These are phyloP conservation scores for Drosophila trapezifrons DNA, from an alignment of 1,140 invertebrate species.

Conservation along the genomic window DNA sequence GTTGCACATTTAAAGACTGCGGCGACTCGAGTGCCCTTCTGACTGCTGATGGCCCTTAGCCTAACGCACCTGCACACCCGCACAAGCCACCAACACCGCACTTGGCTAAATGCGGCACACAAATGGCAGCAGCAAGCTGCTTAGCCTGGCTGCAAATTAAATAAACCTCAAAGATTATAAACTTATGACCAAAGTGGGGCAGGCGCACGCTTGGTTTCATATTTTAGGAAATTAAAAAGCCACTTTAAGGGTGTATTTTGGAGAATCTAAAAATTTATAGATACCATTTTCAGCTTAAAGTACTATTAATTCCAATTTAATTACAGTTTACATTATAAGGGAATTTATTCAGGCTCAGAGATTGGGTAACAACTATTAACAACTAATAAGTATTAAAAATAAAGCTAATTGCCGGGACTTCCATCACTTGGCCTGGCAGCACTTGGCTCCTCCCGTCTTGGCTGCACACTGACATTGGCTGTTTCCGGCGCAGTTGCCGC, in stretches of 20 bases:
- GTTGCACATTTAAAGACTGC: slow-evolving; percentile 70
- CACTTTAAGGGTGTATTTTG: not conserved
- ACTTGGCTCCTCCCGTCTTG: slow-evolving; percentile 45
- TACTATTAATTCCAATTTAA: not conserved
- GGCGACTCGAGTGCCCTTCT: slow-evolving; percentile 57
- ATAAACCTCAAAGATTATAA: slow-evolving; percentile 43
- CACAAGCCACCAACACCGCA: slow-evolving; percentile 15
- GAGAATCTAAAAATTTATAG: not conserved
- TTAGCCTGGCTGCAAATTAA: slow-evolving; percentile 54
- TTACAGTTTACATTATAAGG: slow-evolving; percentile 2
- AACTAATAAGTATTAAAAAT: slow-evolving; percentile 2
- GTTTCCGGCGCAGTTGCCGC: slow-evolving; percentile 60
- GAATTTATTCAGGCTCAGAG: slow-evolving; percentile 26
- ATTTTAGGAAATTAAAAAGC: not conserved
- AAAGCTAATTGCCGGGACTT: not conserved
- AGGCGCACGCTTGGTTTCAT: not conserved
- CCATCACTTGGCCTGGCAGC: slow-evolving; percentile 63
- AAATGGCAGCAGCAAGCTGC: slow-evolving; percentile 23
- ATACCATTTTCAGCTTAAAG: not conserved
- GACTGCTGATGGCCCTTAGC: slow-evolving; percentile 57
- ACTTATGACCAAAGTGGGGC: slow-evolving; percentile 39
- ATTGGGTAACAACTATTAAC: slow-evolving; percentile 14
- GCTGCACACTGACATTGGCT: slow-evolving; percentile 60
- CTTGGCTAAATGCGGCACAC: slow-evolving; percentile 25
- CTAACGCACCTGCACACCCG: slow-evolving; percentile 28